Base-by-base conservation (phyloP, 1,140 invertebrate species). In the Tribolium madens region DNA sequence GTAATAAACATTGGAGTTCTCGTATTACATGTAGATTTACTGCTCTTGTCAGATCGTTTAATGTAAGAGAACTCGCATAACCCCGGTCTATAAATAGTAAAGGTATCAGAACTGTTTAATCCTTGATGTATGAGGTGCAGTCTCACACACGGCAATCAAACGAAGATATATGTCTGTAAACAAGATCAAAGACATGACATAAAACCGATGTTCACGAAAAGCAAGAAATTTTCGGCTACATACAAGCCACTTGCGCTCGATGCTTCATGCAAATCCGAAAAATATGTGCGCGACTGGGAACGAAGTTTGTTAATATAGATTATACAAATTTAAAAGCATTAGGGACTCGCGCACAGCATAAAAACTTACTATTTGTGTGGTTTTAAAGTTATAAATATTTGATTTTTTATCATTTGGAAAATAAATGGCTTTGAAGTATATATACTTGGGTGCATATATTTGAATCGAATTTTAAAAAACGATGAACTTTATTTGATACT, bases 11-110 rank as follows among this genome's bases (percentile, higher is more conserved):
- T 64, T 3, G n/a, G 26, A 64, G 57, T 64, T 64, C 57, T 64
- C 57, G 57, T 64, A 64, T 64, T 64, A 64, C 57, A 64, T 64
- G 10, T 64, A 10, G 57, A 64, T 64, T 64, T 64, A 64, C 57
- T 64, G 14, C 57, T 64, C 57, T 64, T 64, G 57, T 64, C 57
- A 64, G 57, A 64, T 64, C 57, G 57, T 64, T 64, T 64, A 64
- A 64, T 64, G 57, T 12, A 64, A 64, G 21, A 64, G 57, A 31
- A 64, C 57, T 64, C 57, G 57, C 14, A 64, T 64, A 64, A 31
- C 57, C 57, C 26, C n/a, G 6, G 57, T 64, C 57, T 64, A 64
- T 64, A 64, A 64, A 64, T 64, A 64, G 57, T 64, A 31, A 12
- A 57, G 26, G 57, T 64, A 64, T 64, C 57, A 31, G 57, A 64